Conservation (phyloP, 2,113 vertebrate species). For the Bufo bufo region DNA sequence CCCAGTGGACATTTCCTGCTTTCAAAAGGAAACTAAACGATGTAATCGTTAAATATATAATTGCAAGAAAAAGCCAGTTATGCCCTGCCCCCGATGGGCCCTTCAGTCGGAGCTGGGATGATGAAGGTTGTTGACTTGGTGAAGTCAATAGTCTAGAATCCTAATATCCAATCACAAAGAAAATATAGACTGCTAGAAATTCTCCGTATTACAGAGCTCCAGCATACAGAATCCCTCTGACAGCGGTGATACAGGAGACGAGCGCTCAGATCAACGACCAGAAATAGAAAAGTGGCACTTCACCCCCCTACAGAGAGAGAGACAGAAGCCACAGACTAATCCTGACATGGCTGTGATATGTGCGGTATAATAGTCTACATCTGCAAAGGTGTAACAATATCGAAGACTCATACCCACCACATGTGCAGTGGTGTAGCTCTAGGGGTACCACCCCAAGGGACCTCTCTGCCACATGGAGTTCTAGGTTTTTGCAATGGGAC, state of each 20-base stretch:
- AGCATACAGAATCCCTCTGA: neutral
- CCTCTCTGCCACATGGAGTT: too few relatives aligned
- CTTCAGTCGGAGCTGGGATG: neutral
- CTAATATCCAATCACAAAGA: neutral
- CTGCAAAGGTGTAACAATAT: neutral
- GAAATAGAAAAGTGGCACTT: neutral
- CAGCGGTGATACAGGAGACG: neutral
- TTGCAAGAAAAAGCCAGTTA: conserved; percentile 22
- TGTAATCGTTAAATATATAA: conserved; percentile 45
- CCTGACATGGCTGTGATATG: neutral
- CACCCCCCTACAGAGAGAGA: neutral
- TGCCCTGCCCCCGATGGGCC: neutral
- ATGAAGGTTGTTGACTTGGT: conserved; percentile 1
- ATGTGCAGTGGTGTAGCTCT: too few relatives aligned
- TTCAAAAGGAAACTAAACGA: neutral
- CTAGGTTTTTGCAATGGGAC: too few relatives aligned
- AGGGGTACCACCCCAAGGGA: too few relatives aligned
- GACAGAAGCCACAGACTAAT: too few relatives aligned
- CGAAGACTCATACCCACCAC: too few relatives aligned
- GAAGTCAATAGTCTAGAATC: neutral
- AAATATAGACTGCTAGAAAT: conserved; percentile 11
- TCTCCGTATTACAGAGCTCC: neutral
- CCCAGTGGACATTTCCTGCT: conserved; percentile 20
- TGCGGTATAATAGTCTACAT: neutral
- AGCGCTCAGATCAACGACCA: neutral